These are phyloP conservation scores for Petrosia ficiformis DNA, from an alignment of 37 sponge, comb jelly and placozoan genomes.

Conservation along the genomic window DNA sequence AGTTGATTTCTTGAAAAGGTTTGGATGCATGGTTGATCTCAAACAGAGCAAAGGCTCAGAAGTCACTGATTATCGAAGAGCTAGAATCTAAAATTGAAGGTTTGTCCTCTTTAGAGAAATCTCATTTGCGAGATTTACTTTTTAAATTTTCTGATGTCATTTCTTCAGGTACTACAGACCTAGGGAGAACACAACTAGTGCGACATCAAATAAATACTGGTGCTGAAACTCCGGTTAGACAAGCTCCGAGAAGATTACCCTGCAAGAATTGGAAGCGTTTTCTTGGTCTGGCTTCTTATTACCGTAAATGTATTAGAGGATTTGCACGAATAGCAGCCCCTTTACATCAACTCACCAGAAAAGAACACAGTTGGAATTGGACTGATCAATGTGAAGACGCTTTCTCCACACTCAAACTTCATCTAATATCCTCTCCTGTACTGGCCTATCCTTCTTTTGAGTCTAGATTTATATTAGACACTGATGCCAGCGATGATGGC, in stretches of 20 bases:
- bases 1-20: slow-evolving; percentile 11
- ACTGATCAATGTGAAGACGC: slow-evolving; percentile 9
- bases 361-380: slow-evolving; percentile 3
- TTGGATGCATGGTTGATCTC: slow-evolving; percentile 18
- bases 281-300: slow-evolving; percentile 27
- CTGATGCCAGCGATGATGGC: slow-evolving; percentile 10
- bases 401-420: slow-evolving; percentile 5
- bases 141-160: slow-evolving; percentile 6
- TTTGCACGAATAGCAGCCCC: slow-evolving; percentile 27
- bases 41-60: no score
- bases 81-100: no score
- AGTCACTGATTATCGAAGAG: no score
- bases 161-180: not conserved
- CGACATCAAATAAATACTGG: slow-evolving; percentile 1
- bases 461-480: slow-evolving; percentile 13
- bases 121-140: no score
- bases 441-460: slow-evolving; percentile 8
- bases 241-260: slow-evolving; percentile 18
- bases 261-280: slow-evolving; percentile 11
- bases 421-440: slow-evolving; percentile 12
- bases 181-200: slow-evolving; percentile 1
- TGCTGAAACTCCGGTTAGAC: slow-evolving; percentile 2
- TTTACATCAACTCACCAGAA: slow-evolving; percentile 14
- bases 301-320: slow-evolving; percentile 9
- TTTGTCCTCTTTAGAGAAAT: no score